Percentiles rank a stretch among this genome's conserved stretches.
Evolutionary conservation across 2,797 vertebrate species (phyloP).

Genomic region (Tenualosa ilisha): DNA sequence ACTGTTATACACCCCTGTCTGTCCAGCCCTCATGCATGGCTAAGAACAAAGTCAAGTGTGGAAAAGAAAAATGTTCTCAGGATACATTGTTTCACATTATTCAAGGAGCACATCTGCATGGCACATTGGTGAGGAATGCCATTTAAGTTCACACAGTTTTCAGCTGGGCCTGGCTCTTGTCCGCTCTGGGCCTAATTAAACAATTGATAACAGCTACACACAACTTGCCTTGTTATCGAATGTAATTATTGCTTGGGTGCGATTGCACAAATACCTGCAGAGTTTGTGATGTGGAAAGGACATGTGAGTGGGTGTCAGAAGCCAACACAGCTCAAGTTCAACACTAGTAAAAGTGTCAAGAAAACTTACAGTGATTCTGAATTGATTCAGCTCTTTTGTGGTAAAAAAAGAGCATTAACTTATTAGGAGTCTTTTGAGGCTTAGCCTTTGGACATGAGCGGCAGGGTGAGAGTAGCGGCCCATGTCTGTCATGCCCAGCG

Average conservation of each 20-base stretch:
- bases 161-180: constrained; percentile 34
- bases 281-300: constrained; percentile 22
- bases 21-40: not conserved
- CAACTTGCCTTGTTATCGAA: constrained; percentile 33
- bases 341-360: not conserved
- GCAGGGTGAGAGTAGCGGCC: not conserved
- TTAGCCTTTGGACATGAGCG: not conserved
- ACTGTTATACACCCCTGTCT: not conserved
- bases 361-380: not conserved
- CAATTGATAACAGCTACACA: constrained; percentile 37
- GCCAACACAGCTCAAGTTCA: not conserved
- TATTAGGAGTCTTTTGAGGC: no score
- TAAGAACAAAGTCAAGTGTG: not conserved
- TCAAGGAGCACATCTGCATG: constrained; percentile 65
- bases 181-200: constrained; percentile 46
- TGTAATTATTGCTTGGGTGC: constrained; percentile 36
- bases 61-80: constrained; percentile 27
- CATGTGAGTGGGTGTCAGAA: not conserved
- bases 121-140: constrained; percentile 65
- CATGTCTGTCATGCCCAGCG: constrained; percentile 5
- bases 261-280: constrained; percentile 35
- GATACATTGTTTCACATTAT: constrained; percentile 29
- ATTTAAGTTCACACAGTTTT: constrained; percentile 46
- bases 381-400: not conserved
- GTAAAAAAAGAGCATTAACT: not conserved